phyloP scores from a whole-genome alignment of 2,797 vertebrate genomes.

The Parauchenoglanis ngamensis region DNA sequence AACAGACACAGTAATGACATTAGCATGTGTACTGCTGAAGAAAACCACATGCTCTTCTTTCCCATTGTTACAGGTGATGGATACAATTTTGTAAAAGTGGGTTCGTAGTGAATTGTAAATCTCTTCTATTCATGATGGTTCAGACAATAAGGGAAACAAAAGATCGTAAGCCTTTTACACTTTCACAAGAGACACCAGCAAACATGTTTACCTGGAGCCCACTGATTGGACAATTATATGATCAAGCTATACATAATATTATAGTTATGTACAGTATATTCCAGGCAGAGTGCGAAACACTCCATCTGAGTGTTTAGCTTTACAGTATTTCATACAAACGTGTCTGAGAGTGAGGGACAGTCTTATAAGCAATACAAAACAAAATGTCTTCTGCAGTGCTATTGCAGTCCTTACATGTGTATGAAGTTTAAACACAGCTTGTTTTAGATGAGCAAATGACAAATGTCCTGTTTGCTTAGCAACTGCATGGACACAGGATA shows the following conservation, averaged over 20 bases:
- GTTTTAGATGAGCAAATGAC: constrained; percentile 24
- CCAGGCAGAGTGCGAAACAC: no score
- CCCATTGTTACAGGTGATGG: not conserved
- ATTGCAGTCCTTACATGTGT: constrained; percentile 24
- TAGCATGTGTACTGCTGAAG: constrained; percentile 48
- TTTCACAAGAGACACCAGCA: not conserved
- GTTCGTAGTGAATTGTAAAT: not conserved
- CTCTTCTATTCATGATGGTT: not conserved
- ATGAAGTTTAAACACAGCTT: constrained; percentile 36
- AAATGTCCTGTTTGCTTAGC: constrained; percentile 22
- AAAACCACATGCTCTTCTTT: constrained; percentile 30
- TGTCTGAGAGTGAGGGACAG: constrained; percentile 12
- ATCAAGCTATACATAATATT: not conserved
- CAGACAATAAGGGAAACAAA: not conserved
- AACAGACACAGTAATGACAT: constrained; percentile 36
- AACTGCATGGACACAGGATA: constrained; percentile 29
- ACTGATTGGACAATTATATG: not conserved
- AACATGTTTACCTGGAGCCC: not conserved
- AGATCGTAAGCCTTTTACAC: not conserved
- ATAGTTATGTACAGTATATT: not conserved
- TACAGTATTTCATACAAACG: constrained; percentile 29
- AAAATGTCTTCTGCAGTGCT: constrained; percentile 1
- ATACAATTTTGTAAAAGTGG: not conserved
- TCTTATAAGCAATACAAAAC: constrained; percentile 26
- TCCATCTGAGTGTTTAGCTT: not conserved